Evolutionary conservation across 2,797 vertebrate species (phyloP).

Genomic region (Anabacerthia variegaticeps): DNA sequence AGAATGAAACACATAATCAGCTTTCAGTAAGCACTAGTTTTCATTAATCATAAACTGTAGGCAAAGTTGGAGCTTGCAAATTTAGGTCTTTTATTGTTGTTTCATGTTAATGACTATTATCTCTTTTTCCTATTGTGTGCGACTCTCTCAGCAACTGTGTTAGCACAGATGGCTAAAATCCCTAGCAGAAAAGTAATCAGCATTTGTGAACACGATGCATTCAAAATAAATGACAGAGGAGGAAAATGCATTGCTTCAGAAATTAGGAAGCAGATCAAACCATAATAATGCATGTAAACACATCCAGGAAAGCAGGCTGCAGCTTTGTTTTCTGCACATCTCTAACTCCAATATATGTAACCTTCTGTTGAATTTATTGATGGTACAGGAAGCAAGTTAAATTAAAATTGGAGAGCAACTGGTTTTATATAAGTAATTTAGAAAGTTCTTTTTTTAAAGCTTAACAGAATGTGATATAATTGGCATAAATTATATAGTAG

Average conservation of each 20-base stretch:
- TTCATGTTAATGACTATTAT: conserved; percentile 72
- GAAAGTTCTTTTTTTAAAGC: background rate
- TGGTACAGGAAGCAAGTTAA: background rate
- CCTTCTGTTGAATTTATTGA: background rate
- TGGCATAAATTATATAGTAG: background rate
- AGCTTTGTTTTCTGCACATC: background rate
- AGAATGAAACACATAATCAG: conserved; percentile 71
- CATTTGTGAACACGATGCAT: conserved; percentile 44
- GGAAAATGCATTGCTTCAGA: conserved; percentile 25
- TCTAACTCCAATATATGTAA: background rate
- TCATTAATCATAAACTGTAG: conserved; percentile 75
- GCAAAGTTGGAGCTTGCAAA: conserved; percentile 68
- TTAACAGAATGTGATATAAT: background rate
- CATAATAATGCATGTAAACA: conserved; percentile 17
- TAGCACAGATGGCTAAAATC: conserved; percentile 71
- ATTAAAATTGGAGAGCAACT: background rate
- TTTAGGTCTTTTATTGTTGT: conserved; percentile 68
- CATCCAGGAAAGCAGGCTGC: background rate
- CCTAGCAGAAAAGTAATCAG: conserved; percentile 65
- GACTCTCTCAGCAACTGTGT: conserved; percentile 53
- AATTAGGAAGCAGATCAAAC: conserved; percentile 57
- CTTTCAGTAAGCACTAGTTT: conserved; percentile 64
- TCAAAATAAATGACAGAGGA: conserved; percentile 66
- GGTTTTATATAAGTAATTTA: background rate
- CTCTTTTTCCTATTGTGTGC: conserved; percentile 49